These are phyloP conservation scores for Nasonia oneida DNA, from an alignment of 2,888 invertebrate species.

Conservation along the genomic window DNA sequence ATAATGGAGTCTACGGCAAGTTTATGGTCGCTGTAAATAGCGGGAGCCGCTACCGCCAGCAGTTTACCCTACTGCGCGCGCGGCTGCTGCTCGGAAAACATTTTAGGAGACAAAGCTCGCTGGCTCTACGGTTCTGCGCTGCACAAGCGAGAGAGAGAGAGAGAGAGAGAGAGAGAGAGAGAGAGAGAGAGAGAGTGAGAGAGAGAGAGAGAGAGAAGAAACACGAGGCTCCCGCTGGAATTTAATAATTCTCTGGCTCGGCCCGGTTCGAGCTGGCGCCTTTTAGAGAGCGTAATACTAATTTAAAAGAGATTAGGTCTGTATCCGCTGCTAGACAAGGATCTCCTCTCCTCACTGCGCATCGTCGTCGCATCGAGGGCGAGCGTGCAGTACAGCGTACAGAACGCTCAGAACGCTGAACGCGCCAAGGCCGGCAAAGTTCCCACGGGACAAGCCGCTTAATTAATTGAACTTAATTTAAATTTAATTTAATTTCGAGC, in stretches of 20 bases:
- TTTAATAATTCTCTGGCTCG: constrained; percentile 68
- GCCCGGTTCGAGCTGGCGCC: constrained; percentile 19
- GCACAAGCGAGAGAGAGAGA: too few species aligned
- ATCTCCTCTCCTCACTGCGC: constrained; percentile 58
- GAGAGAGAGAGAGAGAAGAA: background rate
- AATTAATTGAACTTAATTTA: constrained; percentile 76
- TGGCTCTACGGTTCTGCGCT: too few species aligned
- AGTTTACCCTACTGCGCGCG: constrained; percentile 17
- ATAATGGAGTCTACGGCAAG: constrained; percentile 64
- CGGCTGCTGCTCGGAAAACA: constrained; percentile 27
- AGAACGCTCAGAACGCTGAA: constrained; percentile 35
- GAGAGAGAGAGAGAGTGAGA: background rate
- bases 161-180: background rate
- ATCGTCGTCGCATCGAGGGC: background rate
- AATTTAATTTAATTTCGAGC: constrained; percentile 74
- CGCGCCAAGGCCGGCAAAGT: constrained; percentile 65
- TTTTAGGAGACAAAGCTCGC: constrained; percentile 18
- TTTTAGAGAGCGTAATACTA: constrained; percentile 68
- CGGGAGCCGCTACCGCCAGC: constrained; percentile 21
- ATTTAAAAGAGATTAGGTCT: constrained; percentile 74
- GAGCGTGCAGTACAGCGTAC: constrained; percentile 35
- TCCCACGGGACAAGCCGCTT: constrained; percentile 71
- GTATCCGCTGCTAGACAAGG: constrained; percentile 68
- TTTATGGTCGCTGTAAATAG: constrained; percentile 67
- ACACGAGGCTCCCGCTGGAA: constrained; percentile 60